Base-by-base conservation (phyloP, 2,113 vertebrate genomes). In the Oxyruncus cristatus region DNA sequence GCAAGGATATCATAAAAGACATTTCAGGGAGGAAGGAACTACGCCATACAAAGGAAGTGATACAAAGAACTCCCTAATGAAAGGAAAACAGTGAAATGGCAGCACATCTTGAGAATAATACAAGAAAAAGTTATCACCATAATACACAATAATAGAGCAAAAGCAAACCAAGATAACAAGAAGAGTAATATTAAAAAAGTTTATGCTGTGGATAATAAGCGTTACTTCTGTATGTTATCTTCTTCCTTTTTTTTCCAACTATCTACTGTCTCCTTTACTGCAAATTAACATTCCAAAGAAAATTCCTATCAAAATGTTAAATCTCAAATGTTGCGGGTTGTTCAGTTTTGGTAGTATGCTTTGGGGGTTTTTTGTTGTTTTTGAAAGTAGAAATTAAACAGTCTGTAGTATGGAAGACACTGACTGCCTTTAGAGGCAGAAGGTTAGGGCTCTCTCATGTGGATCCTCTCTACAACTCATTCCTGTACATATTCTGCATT, bases 181-280 rank as follows among this genome's bases (percentile, higher is more conserved):
- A 3, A 50, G 76, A 68, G 18, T 50, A n/a, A 14, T 46, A 80
- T 7, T 37, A 0, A 0, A 46, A 37, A 86, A 46, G 14, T 19
- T 61, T 16, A 49, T 19, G 14, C 8, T 80, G n/a, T 2, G 6
- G 12, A 44, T 63, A 73, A 9, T 20, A 79, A 71, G 14, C 11
- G 8, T 5, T 86, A 32, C 8, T 86, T 49, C 41, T 21, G 2
- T 28, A 47, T 35, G 19, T n/a, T 56, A 56, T 16, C 22, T 12
- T 42, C 11, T 37, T 41, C 16, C 3, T 1, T 2, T 4, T 9
- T 16, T 33, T 14, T 9, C 5, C 3, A 55, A 23, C 32, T 63
- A 72, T 23, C 9, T 46, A 32, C 37, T 32, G 32, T 73, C 22
- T 35, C 22, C 20, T 56, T 52, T 26, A 73, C 6, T 33, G 9